These are phyloP conservation scores for Globodera rostochiensis DNA, from an alignment of 1,140 invertebrate genomes.

Conservation along the genomic window DNA sequence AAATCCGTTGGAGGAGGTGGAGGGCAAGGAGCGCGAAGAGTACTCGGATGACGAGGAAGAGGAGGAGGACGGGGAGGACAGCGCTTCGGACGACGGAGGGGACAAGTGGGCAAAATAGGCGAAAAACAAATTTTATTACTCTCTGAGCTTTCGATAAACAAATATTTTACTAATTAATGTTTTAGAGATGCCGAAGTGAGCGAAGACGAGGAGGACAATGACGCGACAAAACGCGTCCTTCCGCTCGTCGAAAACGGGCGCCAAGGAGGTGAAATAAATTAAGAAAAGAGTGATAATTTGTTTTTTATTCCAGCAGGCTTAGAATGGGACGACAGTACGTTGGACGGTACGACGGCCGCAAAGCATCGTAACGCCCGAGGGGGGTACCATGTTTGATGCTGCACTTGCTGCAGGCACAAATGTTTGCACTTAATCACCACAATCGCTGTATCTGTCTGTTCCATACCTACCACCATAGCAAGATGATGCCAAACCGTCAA, in stretches of 20 bases:
- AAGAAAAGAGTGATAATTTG: neutral
- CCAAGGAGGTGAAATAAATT: slow-evolving; percentile 18
- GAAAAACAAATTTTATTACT: neutral
- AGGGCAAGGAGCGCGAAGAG: slow-evolving; percentile 56
- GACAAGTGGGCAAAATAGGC: slow-evolving; percentile 41
- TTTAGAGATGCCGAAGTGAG: slow-evolving; percentile 30
- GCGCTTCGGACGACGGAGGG: slow-evolving; percentile 45
- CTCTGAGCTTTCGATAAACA: no score
- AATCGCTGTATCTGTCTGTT: no score
- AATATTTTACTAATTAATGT: no score
- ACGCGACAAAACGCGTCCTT: slow-evolving; percentile 46
- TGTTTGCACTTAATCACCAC: no score
- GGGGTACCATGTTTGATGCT: neutral
- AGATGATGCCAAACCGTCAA: no score
- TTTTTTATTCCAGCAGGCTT: slow-evolving; percentile 41
- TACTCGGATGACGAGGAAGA: slow-evolving; percentile 59
- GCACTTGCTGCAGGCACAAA: no score
- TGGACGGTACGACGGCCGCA: slow-evolving; percentile 12
- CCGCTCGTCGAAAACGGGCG: slow-evolving; percentile 46
- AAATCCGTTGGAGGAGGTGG: slow-evolving; percentile 64
- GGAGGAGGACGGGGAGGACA: slow-evolving; percentile 58
- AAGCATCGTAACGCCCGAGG: neutral
- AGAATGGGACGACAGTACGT: slow-evolving; percentile 60
- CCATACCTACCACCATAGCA: no score
- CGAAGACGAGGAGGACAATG: slow-evolving; percentile 59